These are phyloP conservation scores for Euleptes europaea DNA, from an alignment of 2,113 vertebrate genomes.

Conservation along the genomic window DNA sequence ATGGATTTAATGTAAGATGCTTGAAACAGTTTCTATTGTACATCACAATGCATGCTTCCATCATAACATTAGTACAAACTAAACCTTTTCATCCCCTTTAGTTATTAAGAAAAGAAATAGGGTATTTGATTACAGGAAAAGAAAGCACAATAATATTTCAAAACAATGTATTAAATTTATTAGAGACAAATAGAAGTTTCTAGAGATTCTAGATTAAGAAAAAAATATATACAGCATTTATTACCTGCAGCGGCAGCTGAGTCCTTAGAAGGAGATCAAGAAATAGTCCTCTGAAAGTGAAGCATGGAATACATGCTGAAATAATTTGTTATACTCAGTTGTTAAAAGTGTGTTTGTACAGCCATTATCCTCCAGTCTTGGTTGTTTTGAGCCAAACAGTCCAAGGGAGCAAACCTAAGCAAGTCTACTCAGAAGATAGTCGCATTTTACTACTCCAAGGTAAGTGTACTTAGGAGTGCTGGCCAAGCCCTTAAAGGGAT, in stretches of 20 bases:
- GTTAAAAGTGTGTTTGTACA: background rate
- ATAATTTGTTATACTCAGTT: background rate
- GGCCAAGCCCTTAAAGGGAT: no score
- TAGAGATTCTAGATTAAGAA: background rate
- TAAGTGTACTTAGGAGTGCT: no score
- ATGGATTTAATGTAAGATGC: slow-evolving; percentile 4
- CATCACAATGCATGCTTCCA: background rate
- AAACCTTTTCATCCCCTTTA: background rate
- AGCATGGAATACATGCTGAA: background rate
- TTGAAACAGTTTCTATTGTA: background rate
- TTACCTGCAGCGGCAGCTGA: background rate
- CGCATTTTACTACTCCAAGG: no score
- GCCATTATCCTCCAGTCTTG: background rate
- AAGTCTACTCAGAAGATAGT: no score
- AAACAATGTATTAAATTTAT: background rate
- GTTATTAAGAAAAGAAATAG: background rate
- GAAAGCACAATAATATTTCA: background rate
- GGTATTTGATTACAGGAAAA: background rate
- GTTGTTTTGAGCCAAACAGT: no score
- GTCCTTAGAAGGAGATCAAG: background rate
- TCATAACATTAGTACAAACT: background rate
- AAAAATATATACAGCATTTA: background rate
- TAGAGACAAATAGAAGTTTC: background rate
- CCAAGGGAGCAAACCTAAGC: no score
- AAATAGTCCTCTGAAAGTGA: background rate